Evolutionary conservation across 37 sponge, comb jelly and placozoan genomes (phyloP), one percentile per base, ranked within the genome.

Genomic region (Cladorhizidae sp.): DNA sequence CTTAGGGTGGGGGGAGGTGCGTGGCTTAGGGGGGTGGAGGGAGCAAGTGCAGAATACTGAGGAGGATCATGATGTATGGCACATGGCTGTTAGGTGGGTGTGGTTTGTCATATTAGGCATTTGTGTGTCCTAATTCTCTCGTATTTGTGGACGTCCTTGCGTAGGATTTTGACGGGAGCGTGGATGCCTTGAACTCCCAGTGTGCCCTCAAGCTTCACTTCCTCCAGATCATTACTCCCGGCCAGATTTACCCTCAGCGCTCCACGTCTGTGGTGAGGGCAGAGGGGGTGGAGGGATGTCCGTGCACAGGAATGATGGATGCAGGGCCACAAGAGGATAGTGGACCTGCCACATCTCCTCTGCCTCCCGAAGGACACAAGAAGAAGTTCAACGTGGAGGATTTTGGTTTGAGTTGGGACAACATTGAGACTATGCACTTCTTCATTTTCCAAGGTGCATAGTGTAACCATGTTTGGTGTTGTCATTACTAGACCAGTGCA

Each of bases 391-490:
- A 81, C 2, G 72, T 85, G 31, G 76, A 87, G 59, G 57, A 83
- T 29, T 29, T 87, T 22, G 88, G 92, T 2, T 45, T 87, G 28
- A 70, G 87, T 1, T 83, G 85, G 85, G 88, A 87, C 26, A 79
- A 75, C 15, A 72, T 92, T 3, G 78, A 84, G 35, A 80, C 88
- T 25, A 64, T 87, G 38, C 92, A 87, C 40, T 64, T 43, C 36
- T 84, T 92, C 45, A 70, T 92, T 3, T 84, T 74, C 29, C 92
- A 88, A 54, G 88, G 92, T 91, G 25, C 57, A 79, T 81, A 1
- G 40, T 22, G 64, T n/a, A 63, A 25, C 18, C 11, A n/a, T n/a
- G n/a, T n/a, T n/a, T n/a, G n/a, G n/a, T n/a, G n/a, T n/a, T n/a
- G n/a, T n/a, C n/a, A n/a, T n/a, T n/a, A n/a, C n/a, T n/a, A n/a